A percentile compares a stretch with the other conserved stretches of the same genome.
phyloP scores from a whole-genome alignment of 2,797 vertebrate species.

The Chaenodraco wilsoni region DNA sequence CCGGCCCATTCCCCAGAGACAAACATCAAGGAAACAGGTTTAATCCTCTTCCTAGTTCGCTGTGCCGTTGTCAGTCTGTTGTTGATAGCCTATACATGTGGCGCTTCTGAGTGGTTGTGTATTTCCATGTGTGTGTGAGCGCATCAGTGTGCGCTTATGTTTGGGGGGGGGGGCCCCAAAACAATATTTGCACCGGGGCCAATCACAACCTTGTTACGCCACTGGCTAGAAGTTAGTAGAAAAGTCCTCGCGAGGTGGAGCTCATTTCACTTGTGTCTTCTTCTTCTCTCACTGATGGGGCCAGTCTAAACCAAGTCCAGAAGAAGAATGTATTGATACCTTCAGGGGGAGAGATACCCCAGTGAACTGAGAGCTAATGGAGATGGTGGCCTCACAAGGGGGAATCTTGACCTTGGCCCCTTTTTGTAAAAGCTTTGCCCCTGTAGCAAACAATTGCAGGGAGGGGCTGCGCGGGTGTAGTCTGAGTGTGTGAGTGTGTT shows the following conservation, averaged over 20 bases:
- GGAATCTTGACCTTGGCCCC: constrained; percentile 66
- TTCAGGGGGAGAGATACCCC: constrained; percentile 39
- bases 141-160: too few relatives aligned
- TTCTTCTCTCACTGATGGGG: neutral
- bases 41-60: too few relatives aligned
- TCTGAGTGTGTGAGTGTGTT: constrained; percentile 66
- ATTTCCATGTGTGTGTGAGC: too few relatives aligned
- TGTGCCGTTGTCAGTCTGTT: too few relatives aligned
- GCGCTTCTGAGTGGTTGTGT: too few relatives aligned
- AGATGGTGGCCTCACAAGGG: constrained; percentile 69
- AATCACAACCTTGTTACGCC: too few relatives aligned
- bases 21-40: too few relatives aligned
- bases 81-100: too few relatives aligned
- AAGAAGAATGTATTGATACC: constrained; percentile 27
- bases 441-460: constrained; percentile 70
- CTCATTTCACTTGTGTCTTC: neutral
- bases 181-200: too few relatives aligned
- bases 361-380: constrained; percentile 77
- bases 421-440: constrained; percentile 83
- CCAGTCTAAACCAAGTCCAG: neutral
- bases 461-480: constrained; percentile 46
- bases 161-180: too few relatives aligned
- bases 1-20: too few relatives aligned
- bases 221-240: neutral
- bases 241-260: neutral